Evolutionary conservation across 2,888 invertebrate genomes (phyloP).

Genomic region (Choreutis nemorana): DNA sequence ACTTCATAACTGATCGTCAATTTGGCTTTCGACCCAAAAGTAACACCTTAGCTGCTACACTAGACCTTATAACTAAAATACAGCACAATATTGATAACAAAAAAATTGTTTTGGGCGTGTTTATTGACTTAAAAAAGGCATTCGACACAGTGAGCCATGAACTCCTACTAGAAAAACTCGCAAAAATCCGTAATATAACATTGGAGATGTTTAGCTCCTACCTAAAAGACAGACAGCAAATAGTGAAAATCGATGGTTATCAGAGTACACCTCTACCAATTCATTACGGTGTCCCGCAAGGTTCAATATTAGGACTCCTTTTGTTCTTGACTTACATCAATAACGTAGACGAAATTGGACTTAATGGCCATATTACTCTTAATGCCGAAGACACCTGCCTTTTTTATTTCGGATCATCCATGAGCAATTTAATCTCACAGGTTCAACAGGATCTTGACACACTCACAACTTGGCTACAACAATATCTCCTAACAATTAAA

Average conservation of each 20-base stretch:
- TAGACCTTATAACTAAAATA: conserved; percentile 5
- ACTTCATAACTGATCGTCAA: conserved; percentile 4
- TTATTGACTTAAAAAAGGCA: conserved; percentile 6
- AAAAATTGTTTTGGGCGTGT: conserved; percentile 5
- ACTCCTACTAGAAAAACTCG: conserved; percentile 3
- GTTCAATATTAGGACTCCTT: background rate
- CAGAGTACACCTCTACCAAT: background rate
- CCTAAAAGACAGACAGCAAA: background rate
- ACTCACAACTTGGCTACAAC: background rate
- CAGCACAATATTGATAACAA: conserved; percentile 5
- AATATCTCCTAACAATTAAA: conserved; percentile 2
- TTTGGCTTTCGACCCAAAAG: conserved; percentile 6
- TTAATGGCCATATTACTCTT: conserved; percentile 1
- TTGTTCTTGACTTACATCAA: conserved; percentile 1
- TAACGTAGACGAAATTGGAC: background rate
- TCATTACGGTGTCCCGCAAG: background rate
- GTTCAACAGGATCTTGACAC: conserved; percentile 1
- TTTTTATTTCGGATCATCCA: background rate
- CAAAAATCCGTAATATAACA: background rate
- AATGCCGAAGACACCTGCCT: background rate
- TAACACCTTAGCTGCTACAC: conserved; percentile 5
- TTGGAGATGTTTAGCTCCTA: conserved; percentile 3
- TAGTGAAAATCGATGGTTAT: conserved; percentile 1
- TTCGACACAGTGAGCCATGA: background rate
- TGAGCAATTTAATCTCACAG: background rate